Evolutionary conservation across 2,888 invertebrate genomes (phyloP).

Genomic region (Mellilla xanthometata): DNA sequence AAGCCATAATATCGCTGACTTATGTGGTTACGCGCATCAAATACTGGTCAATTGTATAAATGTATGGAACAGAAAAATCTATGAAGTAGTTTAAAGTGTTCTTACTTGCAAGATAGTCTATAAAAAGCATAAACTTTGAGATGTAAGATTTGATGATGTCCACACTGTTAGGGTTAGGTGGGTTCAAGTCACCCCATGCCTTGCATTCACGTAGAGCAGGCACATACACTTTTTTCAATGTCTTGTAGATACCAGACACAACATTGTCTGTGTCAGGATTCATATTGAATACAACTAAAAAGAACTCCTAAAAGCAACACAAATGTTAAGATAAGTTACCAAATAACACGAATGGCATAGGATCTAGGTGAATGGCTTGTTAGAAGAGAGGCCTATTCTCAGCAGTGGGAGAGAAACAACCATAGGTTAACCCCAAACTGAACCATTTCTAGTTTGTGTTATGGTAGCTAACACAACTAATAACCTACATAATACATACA

Average conservation of each 20-base stretch:
- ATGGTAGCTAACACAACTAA: too few relatives aligned
- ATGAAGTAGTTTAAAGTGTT: background rate
- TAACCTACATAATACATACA: too few relatives aligned
- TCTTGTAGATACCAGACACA: slow-evolving; percentile 68
- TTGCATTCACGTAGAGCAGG: slow-evolving; percentile 58
- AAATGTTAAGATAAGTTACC: too few relatives aligned
- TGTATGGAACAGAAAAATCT: background rate
- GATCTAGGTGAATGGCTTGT: too few relatives aligned
- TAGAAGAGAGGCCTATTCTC: too few relatives aligned
- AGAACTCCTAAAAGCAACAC: slow-evolving; percentile 70
- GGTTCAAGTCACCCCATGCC: slow-evolving; percentile 73
- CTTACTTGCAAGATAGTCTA: slow-evolving; percentile 73
- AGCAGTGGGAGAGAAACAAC: too few relatives aligned
- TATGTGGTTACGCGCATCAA: too few relatives aligned
- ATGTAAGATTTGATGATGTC: slow-evolving; percentile 63
- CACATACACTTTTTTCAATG: slow-evolving; percentile 54
- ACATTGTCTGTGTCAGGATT: slow-evolving; percentile 65
- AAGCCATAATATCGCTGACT: too few relatives aligned
- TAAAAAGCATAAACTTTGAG: slow-evolving; percentile 68
- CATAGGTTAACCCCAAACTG: too few relatives aligned
- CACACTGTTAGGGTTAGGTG: slow-evolving; percentile 67
- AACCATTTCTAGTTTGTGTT: too few relatives aligned
- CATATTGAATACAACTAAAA: slow-evolving; percentile 55
- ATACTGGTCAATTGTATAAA: too few relatives aligned
- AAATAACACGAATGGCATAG: too few relatives aligned